Conservation (phyloP, 1,140 invertebrate genomes). For the Bombus ignitus region DNA sequence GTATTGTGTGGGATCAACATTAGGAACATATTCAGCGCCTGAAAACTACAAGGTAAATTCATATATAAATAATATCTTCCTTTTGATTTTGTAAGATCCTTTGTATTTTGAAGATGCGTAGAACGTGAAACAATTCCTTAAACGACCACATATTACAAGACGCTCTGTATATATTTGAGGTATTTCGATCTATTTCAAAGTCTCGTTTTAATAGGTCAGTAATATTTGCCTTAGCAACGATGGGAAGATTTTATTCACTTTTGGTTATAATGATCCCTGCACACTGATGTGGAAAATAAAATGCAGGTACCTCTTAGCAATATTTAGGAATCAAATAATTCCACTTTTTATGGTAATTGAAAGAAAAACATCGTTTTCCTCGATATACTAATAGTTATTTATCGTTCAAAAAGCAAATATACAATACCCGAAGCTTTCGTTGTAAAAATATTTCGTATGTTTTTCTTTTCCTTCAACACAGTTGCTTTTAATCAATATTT, state of each 20-base stretch:
- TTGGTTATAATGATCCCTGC: conserved; percentile 83
- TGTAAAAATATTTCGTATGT: background rate
- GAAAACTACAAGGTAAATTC: background rate
- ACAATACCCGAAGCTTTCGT: background rate
- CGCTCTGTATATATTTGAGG: background rate
- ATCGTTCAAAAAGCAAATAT: background rate
- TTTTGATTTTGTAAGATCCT: background rate
- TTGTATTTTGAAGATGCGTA: background rate
- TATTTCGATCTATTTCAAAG: conserved; percentile 27
- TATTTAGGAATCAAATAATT: background rate
- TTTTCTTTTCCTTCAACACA: too few species aligned
- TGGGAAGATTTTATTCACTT: conserved; percentile 84
- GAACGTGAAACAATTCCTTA: background rate
- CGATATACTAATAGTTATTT: too few species aligned
- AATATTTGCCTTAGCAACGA: conserved; percentile 74
- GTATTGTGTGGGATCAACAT: background rate
- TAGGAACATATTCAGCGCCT: background rate
- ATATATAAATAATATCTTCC: too few species aligned
- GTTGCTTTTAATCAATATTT: too few species aligned
- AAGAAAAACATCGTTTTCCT: background rate
- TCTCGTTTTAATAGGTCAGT: conserved; percentile 74
- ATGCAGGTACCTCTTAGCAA: conserved; percentile 75
- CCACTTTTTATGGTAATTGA: background rate
- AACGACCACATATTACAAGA: background rate
- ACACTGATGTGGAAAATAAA: conserved; percentile 86